Percentiles rank a stretch among this genome's conserved stretches.
These are phyloP conservation scores for Gorsachius magnificus DNA, from an alignment of 2,797 vertebrate species.

Conservation along the genomic window DNA sequence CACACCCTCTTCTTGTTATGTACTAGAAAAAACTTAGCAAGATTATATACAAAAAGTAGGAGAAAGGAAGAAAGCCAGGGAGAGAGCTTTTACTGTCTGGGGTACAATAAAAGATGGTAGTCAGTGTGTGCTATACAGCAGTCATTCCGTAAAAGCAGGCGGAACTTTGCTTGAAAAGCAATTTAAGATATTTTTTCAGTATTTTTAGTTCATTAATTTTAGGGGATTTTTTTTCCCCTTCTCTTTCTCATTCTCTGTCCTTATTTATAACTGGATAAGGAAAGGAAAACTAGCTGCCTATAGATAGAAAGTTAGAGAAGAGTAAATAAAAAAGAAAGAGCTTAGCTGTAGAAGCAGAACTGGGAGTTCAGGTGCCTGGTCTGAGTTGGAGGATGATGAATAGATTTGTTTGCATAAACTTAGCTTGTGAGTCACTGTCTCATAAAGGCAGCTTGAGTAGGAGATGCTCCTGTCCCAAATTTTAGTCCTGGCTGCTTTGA, in stretches of 20 bases:
- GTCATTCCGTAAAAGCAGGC: neutral
- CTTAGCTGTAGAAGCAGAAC: slow-evolving; percentile 1
- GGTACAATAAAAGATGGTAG: neutral
- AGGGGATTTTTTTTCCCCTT: neutral
- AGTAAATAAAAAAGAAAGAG: neutral
- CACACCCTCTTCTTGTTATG: neutral
- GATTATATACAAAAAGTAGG: neutral
- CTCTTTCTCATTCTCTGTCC: neutral
- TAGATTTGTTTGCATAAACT: slow-evolving; percentile 22
- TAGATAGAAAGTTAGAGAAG: neutral
- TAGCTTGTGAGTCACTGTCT: slow-evolving; percentile 42
- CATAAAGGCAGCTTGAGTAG: slow-evolving; percentile 4
- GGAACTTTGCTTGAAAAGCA: neutral
- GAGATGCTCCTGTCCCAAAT: slow-evolving; percentile 27
- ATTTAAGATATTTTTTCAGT: neutral
- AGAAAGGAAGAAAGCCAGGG: neutral
- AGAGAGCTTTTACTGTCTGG: neutral
- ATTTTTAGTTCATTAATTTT: neutral
- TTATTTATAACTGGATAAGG: neutral
- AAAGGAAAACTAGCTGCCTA: neutral
- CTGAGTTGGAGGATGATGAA: slow-evolving; percentile 39
- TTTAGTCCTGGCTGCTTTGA: slow-evolving; percentile 11
- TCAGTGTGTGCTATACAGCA: neutral
- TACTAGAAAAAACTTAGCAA: neutral
- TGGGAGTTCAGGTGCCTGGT: neutral